Base-by-base conservation (phyloP, 2,888 invertebrate genomes). In the Cyclophora punctaria region DNA sequence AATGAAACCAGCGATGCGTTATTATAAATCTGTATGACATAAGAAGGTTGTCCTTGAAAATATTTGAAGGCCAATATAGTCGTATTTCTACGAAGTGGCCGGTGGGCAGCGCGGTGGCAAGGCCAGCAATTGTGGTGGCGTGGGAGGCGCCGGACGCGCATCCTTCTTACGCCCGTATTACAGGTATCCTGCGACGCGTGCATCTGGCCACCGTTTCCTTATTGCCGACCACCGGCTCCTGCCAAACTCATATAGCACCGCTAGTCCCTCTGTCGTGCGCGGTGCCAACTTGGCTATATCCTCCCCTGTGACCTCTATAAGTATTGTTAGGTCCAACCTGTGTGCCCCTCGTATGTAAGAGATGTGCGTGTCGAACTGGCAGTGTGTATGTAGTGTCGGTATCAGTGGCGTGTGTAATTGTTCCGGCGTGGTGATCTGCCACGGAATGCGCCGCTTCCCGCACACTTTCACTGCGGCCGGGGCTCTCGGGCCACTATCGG, bases 151-250 rank as follows among this genome's bases (percentile, higher is more conserved):
- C 83, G 83, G 85, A 85, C 72, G 83, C 75, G 71, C 84, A 79
- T 87, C 86, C 86, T 86, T 73, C 70, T 85, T 81, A 85, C 64
- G 53, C 57, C 70, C 76, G 75, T 77, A 76, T 75, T 33, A 73
- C 77, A 78, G 78, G 77, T 78, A 79, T 82, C 81, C 78, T 75
- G 73, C 67, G 63, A 65, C 59, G 57, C 20, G 20, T 44, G 44
- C 44, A 44, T 34, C 33, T 44, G 44, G 3, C 44, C 2, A 44
- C 20, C 34, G 34, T 33, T 44, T 44, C 34, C 37, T 37, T 37
- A 37, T 37, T 5, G 5, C 37, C 20, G 20, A 20, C 20, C 20
- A 2, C 20, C 20, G 20, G 20, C 20, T 20, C 20, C 20, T 20
- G 20, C 20, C 20, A 20, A 20, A 20, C 2, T 20, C 20, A 2